A percentile compares a stretch with the other conserved stretches of the same genome.
phyloP scores from a whole-genome alignment of 2,797 vertebrate genomes.

The Coilia nasus region DNA sequence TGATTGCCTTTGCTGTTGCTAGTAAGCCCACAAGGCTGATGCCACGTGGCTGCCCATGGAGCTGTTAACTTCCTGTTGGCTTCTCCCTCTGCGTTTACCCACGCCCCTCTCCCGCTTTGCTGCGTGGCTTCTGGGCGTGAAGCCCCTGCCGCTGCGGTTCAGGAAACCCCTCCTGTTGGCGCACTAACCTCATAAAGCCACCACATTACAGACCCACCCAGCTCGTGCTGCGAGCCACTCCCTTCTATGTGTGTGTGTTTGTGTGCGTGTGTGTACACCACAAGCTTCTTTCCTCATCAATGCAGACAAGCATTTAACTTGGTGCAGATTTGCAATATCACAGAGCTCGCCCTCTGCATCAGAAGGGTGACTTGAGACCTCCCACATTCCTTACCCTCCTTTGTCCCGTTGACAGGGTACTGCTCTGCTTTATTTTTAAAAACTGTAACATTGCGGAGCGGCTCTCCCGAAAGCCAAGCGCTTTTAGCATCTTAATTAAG shows the following conservation, averaged over 20 bases:
- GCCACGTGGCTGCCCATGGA: background rate
- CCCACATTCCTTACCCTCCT: background rate
- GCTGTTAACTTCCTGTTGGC: background rate
- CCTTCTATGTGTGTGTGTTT: background rate
- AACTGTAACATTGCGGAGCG: background rate
- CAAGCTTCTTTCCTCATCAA: background rate
- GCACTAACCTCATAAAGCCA: background rate
- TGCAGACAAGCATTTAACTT: background rate
- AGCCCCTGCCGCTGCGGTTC: background rate
- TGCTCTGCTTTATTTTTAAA: too few species aligned
- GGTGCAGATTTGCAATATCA: background rate
- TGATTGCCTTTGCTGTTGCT: background rate
- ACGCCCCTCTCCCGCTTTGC: background rate
- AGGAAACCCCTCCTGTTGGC: background rate
- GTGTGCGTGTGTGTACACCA: background rate
- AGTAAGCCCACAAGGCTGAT: background rate
- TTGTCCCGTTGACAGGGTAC: background rate
- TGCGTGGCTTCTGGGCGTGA: background rate
- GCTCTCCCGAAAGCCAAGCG: background rate
- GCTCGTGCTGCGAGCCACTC: background rate
- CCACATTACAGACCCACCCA: slow-evolving; percentile 6
- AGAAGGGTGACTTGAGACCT: background rate
- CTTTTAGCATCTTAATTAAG: background rate
- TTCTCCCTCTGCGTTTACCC: background rate
- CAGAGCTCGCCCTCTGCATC: background rate